Evolutionary conservation across 2,113 vertebrate genomes (phyloP).

Genomic region (Capra hircus): DNA sequence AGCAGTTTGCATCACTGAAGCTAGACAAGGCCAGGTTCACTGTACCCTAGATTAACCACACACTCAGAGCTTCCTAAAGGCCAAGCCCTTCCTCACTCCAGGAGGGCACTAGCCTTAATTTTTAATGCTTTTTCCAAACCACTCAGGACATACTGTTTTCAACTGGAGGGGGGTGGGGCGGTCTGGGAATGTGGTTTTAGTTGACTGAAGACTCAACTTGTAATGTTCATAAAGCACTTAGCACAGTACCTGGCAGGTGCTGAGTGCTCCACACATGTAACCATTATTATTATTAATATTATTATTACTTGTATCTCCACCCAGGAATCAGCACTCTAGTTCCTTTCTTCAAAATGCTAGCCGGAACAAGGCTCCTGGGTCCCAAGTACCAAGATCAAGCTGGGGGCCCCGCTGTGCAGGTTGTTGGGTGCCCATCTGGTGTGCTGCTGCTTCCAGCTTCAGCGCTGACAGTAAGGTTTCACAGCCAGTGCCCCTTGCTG

Average conservation of each 20-base stretch:
- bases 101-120: neutral
- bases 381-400: neutral
- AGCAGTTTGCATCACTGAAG: neutral
- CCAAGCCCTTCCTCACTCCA: neutral
- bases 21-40: neutral
- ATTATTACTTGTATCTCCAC: conserved; percentile 37
- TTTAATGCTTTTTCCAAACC: conserved; percentile 65
- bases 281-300: conserved; percentile 57
- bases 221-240: neutral
- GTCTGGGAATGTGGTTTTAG: neutral
- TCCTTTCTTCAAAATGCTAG: neutral
- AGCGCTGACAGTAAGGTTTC: neutral
- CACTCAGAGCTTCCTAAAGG: neutral
- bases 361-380: neutral
- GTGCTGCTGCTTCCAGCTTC: neutral
- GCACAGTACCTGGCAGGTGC: neutral
- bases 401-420: neutral
- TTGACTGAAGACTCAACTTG: neutral
- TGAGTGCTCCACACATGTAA: neutral
- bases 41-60: neutral
- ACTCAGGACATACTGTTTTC: neutral
- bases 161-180: neutral
- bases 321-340: conserved; percentile 8
- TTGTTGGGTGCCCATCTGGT: neutral
- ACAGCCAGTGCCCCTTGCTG: conserved; percentile 10